phyloP scores from a whole-genome alignment of 2,888 invertebrate species.

The Diaperis boleti region DNA sequence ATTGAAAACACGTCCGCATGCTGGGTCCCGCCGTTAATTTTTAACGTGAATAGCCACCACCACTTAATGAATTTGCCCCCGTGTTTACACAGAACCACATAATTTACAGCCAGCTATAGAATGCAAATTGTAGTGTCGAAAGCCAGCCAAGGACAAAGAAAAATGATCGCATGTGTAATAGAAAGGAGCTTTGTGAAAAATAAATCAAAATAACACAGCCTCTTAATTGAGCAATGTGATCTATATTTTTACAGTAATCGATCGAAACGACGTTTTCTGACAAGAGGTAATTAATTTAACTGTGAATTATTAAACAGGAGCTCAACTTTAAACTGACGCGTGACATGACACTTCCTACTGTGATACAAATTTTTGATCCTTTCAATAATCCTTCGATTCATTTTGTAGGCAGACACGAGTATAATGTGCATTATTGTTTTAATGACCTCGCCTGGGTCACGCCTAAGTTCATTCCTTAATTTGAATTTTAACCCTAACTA shows the following conservation, averaged over 20 bases:
- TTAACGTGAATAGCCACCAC: slow-evolving; percentile 18
- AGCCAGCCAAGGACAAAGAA: slow-evolving; percentile 26
- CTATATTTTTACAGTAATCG: slow-evolving; percentile 8
- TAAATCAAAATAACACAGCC: slow-evolving; percentile 15
- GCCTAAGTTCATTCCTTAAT: slow-evolving; percentile 29
- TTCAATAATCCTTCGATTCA: slow-evolving; percentile 22
- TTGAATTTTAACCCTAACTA: slow-evolving; percentile 29
- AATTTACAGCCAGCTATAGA: slow-evolving; percentile 13
- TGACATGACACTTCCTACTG: slow-evolving; percentile 31
- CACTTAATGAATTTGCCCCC: slow-evolving; percentile 25
- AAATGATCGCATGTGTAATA: slow-evolving; percentile 3
- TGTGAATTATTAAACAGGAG: slow-evolving; percentile 11
- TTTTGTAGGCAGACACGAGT: slow-evolving; percentile 14
- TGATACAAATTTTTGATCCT: slow-evolving; percentile 21
- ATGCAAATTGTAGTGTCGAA: slow-evolving; percentile 20
- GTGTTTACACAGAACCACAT: slow-evolving; percentile 12
- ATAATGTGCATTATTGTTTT: slow-evolving; percentile 30
- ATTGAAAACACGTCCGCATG: slow-evolving; percentile 21
- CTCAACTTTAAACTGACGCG: slow-evolving; percentile 3
- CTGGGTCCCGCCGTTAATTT: slow-evolving; percentile 21
- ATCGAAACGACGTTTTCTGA: not conserved
- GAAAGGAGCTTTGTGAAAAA: slow-evolving; percentile 16
- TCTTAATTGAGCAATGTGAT: slow-evolving; percentile 10
- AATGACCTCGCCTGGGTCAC: slow-evolving; percentile 33
- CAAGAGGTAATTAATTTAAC: slow-evolving; percentile 6